Percentiles rank a stretch among this genome's conserved stretches.
These are phyloP conservation scores for Pegoplata infirma DNA, from an alignment of 2,888 invertebrate genomes.

Conservation along the genomic window DNA sequence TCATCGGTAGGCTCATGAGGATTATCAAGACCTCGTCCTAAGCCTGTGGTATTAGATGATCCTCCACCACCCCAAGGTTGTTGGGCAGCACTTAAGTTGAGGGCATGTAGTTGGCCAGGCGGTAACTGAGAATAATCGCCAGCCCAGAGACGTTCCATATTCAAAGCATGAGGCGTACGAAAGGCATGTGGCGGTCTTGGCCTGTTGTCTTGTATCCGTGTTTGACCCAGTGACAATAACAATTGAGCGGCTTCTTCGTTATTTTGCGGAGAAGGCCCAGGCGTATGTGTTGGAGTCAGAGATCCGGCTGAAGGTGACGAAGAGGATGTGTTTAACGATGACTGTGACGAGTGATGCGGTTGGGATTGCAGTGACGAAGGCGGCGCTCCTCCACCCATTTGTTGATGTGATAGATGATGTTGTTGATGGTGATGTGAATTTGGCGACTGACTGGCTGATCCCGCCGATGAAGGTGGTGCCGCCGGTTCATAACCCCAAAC, in stretches of 20 bases:
- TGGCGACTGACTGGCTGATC: conserved; percentile 61
- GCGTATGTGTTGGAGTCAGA: conserved; percentile 76
- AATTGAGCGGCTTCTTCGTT: conserved; percentile 85
- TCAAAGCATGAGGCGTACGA: conserved; percentile 84
- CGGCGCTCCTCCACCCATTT: conserved; percentile 61
- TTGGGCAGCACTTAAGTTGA: conserved; percentile 85
- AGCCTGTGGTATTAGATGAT: conserved; percentile 70
- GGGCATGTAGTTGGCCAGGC: conserved; percentile 87
- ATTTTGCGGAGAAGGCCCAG: conserved; percentile 78
- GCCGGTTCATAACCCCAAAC: conserved; percentile 82
- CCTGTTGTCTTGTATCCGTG: conserved; percentile 79
- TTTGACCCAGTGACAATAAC: conserved; percentile 86
- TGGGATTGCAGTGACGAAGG: conserved; percentile 67
- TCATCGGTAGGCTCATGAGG: conserved; percentile 81
- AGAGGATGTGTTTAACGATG: conserved; percentile 76
- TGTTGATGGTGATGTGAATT: conserved; percentile 60
- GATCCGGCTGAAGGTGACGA: conserved; percentile 78
- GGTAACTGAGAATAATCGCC: conserved; percentile 91
- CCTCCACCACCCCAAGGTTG: conserved; percentile 76
- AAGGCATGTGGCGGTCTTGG: conserved; percentile 77
- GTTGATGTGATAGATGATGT: conserved; percentile 65
- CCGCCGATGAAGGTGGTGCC: conserved; percentile 72
- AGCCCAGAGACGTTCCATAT: conserved; percentile 95
- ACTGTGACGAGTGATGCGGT: conserved; percentile 66
- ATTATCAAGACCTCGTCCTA: conserved; percentile 73